Conservation (phyloP, 2,797 vertebrate species). For the Buphagus erythrorhynchus region DNA sequence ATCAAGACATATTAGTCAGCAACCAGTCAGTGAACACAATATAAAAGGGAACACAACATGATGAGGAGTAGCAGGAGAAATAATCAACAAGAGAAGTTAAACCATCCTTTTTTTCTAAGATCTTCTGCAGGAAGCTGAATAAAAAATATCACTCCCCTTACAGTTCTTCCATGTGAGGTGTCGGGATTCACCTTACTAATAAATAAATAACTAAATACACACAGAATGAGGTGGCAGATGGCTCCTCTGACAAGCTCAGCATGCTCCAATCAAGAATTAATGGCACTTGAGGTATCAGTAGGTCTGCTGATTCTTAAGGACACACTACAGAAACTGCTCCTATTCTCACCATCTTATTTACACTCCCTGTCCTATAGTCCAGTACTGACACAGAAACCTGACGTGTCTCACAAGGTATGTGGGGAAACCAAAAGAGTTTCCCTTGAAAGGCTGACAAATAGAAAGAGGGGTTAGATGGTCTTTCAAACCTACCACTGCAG, state of each 20-base stretch:
- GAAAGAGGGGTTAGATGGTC: background rate
- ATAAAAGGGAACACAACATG: background rate
- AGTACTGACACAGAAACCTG: background rate
- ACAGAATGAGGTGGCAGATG: background rate
- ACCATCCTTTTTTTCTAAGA: background rate
- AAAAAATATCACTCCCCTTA: accelerated
- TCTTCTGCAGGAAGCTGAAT: background rate
- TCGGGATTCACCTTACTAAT: background rate
- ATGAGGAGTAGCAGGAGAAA: background rate
- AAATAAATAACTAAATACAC: background rate
- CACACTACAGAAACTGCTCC: background rate
- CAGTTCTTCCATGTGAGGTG: background rate
- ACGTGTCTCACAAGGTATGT: background rate
- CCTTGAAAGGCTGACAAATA: background rate
- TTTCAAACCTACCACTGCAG: background rate
- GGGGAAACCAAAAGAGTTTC: background rate
- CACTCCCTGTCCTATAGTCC: accelerated
- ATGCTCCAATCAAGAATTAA: background rate
- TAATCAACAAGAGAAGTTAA: background rate
- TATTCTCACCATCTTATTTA: background rate
- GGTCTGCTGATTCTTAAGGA: background rate
- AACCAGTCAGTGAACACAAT: background rate
- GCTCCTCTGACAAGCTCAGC: background rate
- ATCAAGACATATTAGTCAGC: slow-evolving; percentile 4
- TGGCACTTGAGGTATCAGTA: background rate